These are phyloP conservation scores for Psittacula echo DNA, from an alignment of 2,797 vertebrate genomes.

Conservation along the genomic window DNA sequence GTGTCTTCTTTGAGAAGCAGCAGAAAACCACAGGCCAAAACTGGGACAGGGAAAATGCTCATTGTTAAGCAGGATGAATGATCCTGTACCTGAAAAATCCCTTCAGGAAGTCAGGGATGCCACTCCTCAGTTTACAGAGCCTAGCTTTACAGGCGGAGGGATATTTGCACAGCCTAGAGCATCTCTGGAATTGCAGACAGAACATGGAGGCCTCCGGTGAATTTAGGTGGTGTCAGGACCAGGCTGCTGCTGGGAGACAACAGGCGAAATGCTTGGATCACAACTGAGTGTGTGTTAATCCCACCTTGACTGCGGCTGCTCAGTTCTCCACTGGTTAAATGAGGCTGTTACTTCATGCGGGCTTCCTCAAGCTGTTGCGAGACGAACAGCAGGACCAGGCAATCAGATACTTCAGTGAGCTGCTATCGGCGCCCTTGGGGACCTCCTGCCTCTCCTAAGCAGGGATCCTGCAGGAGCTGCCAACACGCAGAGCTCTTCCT, in stretches of 20 bases:
- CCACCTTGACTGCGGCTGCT: neutral
- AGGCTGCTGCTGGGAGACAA: neutral
- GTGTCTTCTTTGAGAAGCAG: neutral
- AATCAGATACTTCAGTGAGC: neutral
- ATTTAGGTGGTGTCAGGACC: neutral
- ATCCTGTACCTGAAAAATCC: neutral
- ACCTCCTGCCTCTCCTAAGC: neutral
- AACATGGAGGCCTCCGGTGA: neutral
- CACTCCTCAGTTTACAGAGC: neutral
- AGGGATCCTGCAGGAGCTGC: conserved; percentile 39
- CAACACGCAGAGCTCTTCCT: neutral
- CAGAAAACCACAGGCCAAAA: neutral
- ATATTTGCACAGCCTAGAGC: neutral
- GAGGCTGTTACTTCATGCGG: neutral
- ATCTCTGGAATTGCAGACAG: neutral
- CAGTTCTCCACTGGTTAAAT: neutral
- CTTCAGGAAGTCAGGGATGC: neutral
- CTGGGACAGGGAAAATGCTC: neutral
- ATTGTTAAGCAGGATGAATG: neutral
- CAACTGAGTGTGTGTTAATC: neutral
- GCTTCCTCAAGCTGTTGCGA: neutral
- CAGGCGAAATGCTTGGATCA: neutral
- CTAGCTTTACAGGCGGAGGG: neutral
- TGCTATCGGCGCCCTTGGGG: conserved; percentile 8
- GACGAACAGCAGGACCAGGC: neutral